Evolutionary conservation across 1,140 invertebrate species (phyloP).

Genomic region (Cotesia typhae): DNA sequence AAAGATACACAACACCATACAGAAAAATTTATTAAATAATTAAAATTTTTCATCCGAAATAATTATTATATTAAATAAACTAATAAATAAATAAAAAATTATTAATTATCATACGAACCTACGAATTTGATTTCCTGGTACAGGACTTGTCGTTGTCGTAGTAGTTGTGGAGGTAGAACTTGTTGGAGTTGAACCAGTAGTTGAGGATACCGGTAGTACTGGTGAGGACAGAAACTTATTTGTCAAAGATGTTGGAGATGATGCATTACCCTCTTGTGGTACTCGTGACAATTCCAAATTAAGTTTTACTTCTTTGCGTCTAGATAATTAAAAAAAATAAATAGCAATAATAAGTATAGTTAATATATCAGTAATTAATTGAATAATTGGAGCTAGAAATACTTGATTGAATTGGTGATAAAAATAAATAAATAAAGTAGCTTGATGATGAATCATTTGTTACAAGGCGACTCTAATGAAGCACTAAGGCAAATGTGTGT

Average conservation of each 20-base stretch:
- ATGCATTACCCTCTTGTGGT: constrained; percentile 60
- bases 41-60: no score
- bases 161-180: constrained; percentile 57
- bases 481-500: constrained; percentile 18
- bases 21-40: not conserved
- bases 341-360: not conserved
- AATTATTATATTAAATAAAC: no score
- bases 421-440: not conserved
- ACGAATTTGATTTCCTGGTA: constrained; percentile 68
- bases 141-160: constrained; percentile 64
- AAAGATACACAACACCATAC: not conserved
- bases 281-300: constrained; percentile 61
- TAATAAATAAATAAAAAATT: no score
- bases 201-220: constrained; percentile 52
- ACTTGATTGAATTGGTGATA: no score
- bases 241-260: constrained; percentile 56
- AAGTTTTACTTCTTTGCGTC: constrained; percentile 62
- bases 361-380: not conserved
- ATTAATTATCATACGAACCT: constrained; percentile 62
- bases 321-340: constrained; percentile 24
- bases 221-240: constrained; percentile 58
- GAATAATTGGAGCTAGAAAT: not conserved
- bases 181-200: constrained; percentile 51
- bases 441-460: not conserved
- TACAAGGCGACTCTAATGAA: not conserved